Percentiles rank a stretch among this genome's conserved stretches.
phyloP scores from a whole-genome alignment of 2,888 invertebrate species.

The Endotricha flammealis region DNA sequence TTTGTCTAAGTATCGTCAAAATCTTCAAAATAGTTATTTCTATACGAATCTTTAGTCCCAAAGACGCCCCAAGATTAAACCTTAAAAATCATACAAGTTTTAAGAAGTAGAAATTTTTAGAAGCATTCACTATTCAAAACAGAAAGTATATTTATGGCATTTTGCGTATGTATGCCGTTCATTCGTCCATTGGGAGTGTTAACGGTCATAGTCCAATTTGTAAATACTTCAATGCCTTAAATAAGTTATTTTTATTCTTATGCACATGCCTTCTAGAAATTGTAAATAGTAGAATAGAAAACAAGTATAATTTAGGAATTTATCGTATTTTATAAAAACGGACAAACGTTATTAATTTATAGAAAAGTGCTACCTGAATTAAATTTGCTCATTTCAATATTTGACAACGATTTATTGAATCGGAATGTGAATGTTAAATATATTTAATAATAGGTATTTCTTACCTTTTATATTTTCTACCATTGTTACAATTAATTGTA shows the following conservation, averaged over 20 bases:
- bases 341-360: constrained; percentile 1
- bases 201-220: not conserved
- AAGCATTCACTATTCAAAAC: too few species aligned
- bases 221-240: constrained; percentile 9
- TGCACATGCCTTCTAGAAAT: constrained; percentile 13
- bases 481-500: constrained; percentile 3
- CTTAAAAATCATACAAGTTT: too few species aligned
- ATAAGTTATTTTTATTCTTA: constrained; percentile 10
- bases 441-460: not conserved
- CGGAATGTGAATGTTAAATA: constrained; percentile 3
- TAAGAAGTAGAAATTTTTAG: too few species aligned
- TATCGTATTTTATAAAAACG: not conserved
- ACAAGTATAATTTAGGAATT: not conserved
- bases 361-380: not conserved
- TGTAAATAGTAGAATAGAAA: too few species aligned
- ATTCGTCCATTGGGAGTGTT: too few species aligned
- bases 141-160: too few species aligned
- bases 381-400: constrained; percentile 1
- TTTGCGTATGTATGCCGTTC: too few species aligned
- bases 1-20: too few species aligned
- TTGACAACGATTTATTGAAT: not conserved
- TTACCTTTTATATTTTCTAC: not conserved
- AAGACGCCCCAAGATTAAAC: too few species aligned
- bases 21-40: too few species aligned
- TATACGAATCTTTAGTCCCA: too few species aligned